Conservation (phyloP, 2,113 vertebrate species). For the Symphodus melops region DNA sequence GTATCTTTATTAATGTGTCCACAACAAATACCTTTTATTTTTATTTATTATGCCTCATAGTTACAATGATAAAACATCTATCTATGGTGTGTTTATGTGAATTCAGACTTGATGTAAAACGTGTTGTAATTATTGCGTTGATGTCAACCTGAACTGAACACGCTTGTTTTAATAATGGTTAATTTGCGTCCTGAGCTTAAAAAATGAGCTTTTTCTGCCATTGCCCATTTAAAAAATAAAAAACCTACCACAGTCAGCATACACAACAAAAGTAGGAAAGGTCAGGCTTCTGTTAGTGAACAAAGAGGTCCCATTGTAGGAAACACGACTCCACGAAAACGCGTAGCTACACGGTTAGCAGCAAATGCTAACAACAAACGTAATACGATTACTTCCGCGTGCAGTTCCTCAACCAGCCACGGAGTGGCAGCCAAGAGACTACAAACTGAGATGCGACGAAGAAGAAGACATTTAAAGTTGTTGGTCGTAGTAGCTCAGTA, state of each 20-base stretch:
- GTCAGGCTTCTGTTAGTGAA: not conserved
- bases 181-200: not conserved
- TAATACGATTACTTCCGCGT: slow-evolving; percentile 36
- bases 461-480: not conserved
- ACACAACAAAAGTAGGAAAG: not conserved
- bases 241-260: slow-evolving; percentile 25
- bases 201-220: not conserved
- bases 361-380: slow-evolving; percentile 8
- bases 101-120: not conserved
- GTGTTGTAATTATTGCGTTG: too few species aligned
- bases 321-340: not conserved
- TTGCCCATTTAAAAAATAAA: not conserved
- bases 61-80: too few species aligned
- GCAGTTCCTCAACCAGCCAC: not conserved
- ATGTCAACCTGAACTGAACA: not conserved
- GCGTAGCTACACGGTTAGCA: slow-evolving; percentile 12
- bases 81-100: too few species aligned
- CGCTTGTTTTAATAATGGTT: not conserved
- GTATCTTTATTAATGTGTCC: too few species aligned
- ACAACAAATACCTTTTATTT: too few species aligned
- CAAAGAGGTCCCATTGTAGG: not conserved
- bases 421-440: not conserved
- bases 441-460: not conserved
- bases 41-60: too few species aligned
- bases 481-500: rapidly evolving